A percentile compares a stretch with the other conserved stretches of the same genome.
phyloP scores from a whole-genome alignment of 2,888 invertebrate genomes.

The Rhopalosiphum nymphaeae region DNA sequence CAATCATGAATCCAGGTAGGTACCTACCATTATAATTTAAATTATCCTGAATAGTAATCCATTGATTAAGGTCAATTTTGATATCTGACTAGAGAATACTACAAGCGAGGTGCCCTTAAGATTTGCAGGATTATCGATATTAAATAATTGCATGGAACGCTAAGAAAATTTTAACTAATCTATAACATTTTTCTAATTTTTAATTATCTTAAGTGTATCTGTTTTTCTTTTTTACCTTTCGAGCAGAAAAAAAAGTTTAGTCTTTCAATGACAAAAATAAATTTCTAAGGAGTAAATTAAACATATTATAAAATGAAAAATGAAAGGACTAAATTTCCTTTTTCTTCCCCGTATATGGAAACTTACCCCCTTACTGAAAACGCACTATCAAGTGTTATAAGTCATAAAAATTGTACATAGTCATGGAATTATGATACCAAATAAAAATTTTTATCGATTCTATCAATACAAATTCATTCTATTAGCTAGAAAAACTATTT shows the following conservation, averaged over 20 bases:
- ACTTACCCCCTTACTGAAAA: no score
- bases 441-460: no score
- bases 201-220: no score
- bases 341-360: no score
- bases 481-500: background rate
- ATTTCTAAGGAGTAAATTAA: background rate
- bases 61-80: background rate
- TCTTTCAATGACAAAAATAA: background rate
- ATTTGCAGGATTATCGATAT: background rate
- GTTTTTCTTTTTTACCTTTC: background rate
- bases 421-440: no score
- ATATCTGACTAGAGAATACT: background rate
- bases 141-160: no score
- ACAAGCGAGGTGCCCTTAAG: background rate
- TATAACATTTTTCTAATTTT: no score
- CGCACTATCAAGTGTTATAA: no score
- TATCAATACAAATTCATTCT: background rate
- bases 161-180: background rate
- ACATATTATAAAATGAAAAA: background rate
- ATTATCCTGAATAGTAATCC: background rate
- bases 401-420: no score
- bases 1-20: background rate
- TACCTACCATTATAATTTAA: background rate
- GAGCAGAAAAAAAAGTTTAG: background rate
- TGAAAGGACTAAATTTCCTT: background rate